phyloP scores from a whole-genome alignment of 2,113 vertebrate species.

The Coracopsis vasa region DNA sequence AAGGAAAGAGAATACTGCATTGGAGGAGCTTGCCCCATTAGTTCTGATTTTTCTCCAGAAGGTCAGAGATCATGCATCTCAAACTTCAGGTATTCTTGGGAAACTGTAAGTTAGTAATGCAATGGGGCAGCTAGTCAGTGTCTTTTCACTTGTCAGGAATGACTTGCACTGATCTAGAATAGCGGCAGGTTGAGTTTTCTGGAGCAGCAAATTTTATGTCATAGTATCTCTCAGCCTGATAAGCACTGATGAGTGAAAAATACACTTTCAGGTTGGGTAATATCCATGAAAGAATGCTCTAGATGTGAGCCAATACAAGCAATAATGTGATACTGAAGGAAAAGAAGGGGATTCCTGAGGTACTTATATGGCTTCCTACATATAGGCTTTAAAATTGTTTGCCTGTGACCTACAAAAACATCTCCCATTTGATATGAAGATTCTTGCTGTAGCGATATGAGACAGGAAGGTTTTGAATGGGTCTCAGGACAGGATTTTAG shows the following conservation, averaged over 20 bases:
- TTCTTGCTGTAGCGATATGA: background rate
- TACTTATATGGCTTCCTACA: background rate
- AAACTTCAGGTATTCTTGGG: background rate
- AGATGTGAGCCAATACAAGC: background rate
- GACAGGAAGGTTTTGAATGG: background rate
- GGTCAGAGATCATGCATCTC: background rate
- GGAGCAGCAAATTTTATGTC: background rate
- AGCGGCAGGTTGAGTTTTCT: background rate
- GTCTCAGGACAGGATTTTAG: background rate
- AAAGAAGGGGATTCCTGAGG: background rate
- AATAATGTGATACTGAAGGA: background rate
- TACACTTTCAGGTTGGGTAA: background rate
- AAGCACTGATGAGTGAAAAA: background rate
- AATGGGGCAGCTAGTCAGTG: background rate
- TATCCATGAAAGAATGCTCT: background rate
- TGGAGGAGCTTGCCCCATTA: background rate
- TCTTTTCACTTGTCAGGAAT: background rate
- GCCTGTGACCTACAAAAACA: background rate
- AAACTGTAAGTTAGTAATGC: background rate
- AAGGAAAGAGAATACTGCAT: background rate
- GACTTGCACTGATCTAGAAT: background rate
- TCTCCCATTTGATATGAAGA: background rate
- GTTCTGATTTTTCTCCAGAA: background rate
- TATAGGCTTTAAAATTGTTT: background rate
- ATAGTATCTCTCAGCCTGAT: background rate